phyloP scores from a whole-genome alignment of 1,140 invertebrate genomes.

The Cydia pomonella region DNA sequence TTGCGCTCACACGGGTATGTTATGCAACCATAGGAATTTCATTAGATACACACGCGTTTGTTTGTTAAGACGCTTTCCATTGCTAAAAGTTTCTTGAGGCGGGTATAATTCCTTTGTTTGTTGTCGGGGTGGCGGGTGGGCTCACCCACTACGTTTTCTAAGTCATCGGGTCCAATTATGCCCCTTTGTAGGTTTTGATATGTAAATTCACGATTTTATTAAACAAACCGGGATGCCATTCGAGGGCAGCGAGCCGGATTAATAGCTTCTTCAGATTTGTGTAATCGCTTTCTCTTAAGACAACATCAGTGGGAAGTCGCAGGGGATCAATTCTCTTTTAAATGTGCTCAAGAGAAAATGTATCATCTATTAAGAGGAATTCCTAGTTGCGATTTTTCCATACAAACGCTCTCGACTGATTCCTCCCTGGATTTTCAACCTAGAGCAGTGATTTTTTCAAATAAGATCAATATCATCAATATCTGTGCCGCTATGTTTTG shows the following conservation, averaged over 20 bases:
- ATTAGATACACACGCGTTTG: conserved; percentile 80
- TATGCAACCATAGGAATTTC: conserved; percentile 81
- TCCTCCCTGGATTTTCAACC: too few relatives aligned
- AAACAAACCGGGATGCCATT: conserved; percentile 80
- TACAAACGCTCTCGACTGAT: too few relatives aligned
- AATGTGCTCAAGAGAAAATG: conserved; percentile 35
- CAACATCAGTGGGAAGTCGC: conserved; percentile 68
- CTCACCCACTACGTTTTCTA: conserved; percentile 78
- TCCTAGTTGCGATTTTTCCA: too few relatives aligned
- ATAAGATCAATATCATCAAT: too few relatives aligned
- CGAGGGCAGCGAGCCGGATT: conserved; percentile 77
- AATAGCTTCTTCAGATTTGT: conserved; percentile 80
- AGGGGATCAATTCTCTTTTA: conserved; percentile 66
- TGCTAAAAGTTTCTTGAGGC: conserved; percentile 81
- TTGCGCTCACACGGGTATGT: conserved; percentile 73
- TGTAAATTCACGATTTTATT: conserved; percentile 80
- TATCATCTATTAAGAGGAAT: conserved; percentile 42
- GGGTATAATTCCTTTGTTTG: conserved; percentile 81
- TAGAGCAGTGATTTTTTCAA: too few relatives aligned
- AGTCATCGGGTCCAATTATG: conserved; percentile 79
- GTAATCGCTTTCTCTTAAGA: conserved; percentile 80
- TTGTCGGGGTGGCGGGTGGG: conserved; percentile 65
- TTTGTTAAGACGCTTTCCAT: conserved; percentile 81
- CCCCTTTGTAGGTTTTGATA: conserved; percentile 80
- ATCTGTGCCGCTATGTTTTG: too few relatives aligned